Evolutionary conservation across 2,113 vertebrate species (phyloP), one percentile per base, ranked within the genome.

Genomic region (Eptatretus burgeri): DNA sequence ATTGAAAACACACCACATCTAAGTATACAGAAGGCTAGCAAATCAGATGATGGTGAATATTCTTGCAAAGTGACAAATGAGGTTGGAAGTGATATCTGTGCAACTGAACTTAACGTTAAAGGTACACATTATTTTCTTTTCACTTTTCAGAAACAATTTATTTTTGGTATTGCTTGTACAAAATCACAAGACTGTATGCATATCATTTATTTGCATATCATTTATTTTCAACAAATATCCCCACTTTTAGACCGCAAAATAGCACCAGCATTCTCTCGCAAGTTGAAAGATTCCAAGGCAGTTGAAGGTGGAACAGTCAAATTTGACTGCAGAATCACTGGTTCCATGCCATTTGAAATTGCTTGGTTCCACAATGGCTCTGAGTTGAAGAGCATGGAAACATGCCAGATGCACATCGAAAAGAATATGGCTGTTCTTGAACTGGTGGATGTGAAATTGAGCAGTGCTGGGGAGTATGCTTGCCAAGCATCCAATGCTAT

Each of bases 71-170:
- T 81, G 56, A 80, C 77, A 67, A 98, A 96, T 66, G 79, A 78
- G 50, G 75, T 82, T 69, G 91, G 91, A 63, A 93, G 88, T 74
- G 88, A 93, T 1, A 74, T 78, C 2, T 93, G 86, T 13, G 74
- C 77, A 66, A 77, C 82, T 70, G 78, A 84, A 51, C 75, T 98
- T 71, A 72, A 78, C 69, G 87, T 94, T 16, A 84, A 96, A 94
- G 91, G 91, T 98, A 93, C 73, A 68, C 91, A 89, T 1, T 76
- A 70, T 70, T 89, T 93, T 70, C 75, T 83, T 69, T 88, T 82
- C 74, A 75, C 74, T 51, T 67, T 88, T 70, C 78, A 83, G 66
- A 41, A 41, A 41, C 7, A 41, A 41, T 41, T 41, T 41, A 41
- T 41, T 41, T 41, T 41, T 41, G 27, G 27, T 3, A 41, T 41